Evolutionary conservation across 2,888 invertebrate genomes (phyloP).

Genomic region (Tinea pellionella): DNA sequence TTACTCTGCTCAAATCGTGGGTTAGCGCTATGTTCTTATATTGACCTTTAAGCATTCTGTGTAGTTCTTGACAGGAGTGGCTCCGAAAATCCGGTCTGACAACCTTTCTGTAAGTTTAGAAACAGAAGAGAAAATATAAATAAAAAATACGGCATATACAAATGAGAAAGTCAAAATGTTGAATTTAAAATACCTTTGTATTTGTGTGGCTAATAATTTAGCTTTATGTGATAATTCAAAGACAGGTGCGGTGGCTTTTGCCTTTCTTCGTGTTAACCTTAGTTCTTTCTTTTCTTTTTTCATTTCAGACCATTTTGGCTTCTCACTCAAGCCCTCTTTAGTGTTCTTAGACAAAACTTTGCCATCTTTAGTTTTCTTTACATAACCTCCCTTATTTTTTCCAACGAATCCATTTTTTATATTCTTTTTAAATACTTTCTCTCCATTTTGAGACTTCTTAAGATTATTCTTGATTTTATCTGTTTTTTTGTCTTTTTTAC

Average conservation of each 20-base stretch:
- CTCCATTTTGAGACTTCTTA: too few relatives aligned
- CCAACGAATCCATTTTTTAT: neutral
- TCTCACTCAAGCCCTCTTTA: slow-evolving; percentile 32
- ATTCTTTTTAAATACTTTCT: too few relatives aligned
- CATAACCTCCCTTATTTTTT: neutral
- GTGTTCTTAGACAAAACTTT: slow-evolving; percentile 17
- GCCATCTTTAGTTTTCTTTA: slow-evolving; percentile 14
- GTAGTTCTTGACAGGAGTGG: slow-evolving; percentile 72
- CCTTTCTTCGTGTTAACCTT: slow-evolving; percentile 72
- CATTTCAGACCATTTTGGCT: slow-evolving; percentile 78
- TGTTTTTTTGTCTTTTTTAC: slow-evolving; percentile 15
- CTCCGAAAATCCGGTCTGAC: slow-evolving; percentile 68
- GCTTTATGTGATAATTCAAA: slow-evolving; percentile 60
- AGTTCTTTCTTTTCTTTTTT: slow-evolving; percentile 81
- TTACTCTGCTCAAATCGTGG: slow-evolving; percentile 89
- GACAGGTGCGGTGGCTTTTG: slow-evolving; percentile 57
- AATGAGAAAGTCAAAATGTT: neutral
- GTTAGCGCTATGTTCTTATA: slow-evolving; percentile 79
- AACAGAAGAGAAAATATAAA: neutral
- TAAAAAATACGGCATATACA: too few relatives aligned
- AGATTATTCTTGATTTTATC: too few relatives aligned
- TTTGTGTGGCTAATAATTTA: slow-evolving; percentile 52
- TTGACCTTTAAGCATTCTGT: slow-evolving; percentile 71
- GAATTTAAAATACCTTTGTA: slow-evolving; percentile 39
- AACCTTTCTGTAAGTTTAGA: slow-evolving; percentile 42